Conservation (phyloP, 2,797 vertebrate genomes). For the Acrossocheilus wenchowensis region DNA sequence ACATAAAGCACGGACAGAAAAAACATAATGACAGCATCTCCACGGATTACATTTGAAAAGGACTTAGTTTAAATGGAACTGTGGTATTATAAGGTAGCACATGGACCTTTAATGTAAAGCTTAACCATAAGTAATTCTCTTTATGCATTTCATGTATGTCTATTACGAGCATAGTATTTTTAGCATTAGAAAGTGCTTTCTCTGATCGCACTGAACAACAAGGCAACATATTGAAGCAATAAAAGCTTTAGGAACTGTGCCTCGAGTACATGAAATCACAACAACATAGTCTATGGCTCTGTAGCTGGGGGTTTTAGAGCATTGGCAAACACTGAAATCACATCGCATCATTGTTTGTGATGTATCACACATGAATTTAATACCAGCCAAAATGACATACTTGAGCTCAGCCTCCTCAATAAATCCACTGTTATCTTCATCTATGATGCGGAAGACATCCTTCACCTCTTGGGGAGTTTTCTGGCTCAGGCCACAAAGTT, state of each 20-base stretch:
- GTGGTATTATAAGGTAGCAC: background rate
- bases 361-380: background rate
- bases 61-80: constrained; percentile 32
- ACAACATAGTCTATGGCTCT: background rate
- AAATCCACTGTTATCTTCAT: constrained; percentile 91
- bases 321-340: background rate
- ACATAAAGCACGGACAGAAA: constrained; percentile 16
- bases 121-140: constrained; percentile 27
- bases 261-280: background rate
- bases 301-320: background rate
- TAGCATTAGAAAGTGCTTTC: background rate
- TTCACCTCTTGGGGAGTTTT: constrained; percentile 89
- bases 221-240: background rate
- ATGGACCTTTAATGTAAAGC: constrained; percentile 17
- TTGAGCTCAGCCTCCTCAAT: constrained; percentile 94
- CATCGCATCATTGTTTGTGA: background rate
- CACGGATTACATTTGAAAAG: constrained; percentile 47
- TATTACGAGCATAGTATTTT: background rate
- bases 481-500: constrained; percentile 89
- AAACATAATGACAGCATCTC: constrained; percentile 24
- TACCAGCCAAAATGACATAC: constrained; percentile 73
- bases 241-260: background rate
- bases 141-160: constrained; percentile 13
- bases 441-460: constrained; percentile 89
- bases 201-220: background rate